phyloP scores from a whole-genome alignment of 2,113 vertebrate species.

The Heterochromis multidens region DNA sequence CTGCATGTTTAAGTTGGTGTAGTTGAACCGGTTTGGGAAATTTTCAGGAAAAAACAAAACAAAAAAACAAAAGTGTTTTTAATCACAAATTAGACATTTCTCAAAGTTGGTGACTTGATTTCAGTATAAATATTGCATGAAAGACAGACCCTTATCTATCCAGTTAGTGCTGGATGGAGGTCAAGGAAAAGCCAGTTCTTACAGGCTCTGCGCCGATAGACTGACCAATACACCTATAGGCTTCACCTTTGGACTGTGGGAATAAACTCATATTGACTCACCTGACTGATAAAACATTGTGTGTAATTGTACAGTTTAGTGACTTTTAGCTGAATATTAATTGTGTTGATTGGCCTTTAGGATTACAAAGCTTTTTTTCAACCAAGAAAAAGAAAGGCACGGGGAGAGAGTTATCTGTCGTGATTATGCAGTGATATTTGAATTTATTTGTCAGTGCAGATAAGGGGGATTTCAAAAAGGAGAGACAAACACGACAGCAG shows the following conservation, averaged over 20 bases:
- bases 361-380: not conserved
- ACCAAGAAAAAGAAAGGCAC: not conserved
- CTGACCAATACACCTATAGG: not conserved
- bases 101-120: not conserved
- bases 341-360: slow-evolving; percentile 32
- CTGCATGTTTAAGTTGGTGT: not conserved
- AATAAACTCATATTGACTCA: not conserved
- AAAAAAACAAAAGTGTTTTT: not conserved
- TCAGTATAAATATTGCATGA: not conserved
- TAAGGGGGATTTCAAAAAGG: slow-evolving; percentile 25
- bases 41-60: not conserved
- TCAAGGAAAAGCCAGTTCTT: not conserved
- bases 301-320: not conserved
- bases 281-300: not conserved
- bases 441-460: slow-evolving; percentile 35
- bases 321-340: not conserved
- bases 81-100: not conserved
- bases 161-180: not conserved
- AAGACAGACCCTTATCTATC: not conserved
- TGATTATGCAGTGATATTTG: slow-evolving; percentile 44
- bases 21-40: not conserved
- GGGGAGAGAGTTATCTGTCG: not conserved
- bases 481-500: not conserved
- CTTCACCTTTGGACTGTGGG: not conserved
- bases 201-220: not conserved